Evolutionary conservation across 1,140 invertebrate genomes (phyloP).

Genomic region (Apis cerana): DNA sequence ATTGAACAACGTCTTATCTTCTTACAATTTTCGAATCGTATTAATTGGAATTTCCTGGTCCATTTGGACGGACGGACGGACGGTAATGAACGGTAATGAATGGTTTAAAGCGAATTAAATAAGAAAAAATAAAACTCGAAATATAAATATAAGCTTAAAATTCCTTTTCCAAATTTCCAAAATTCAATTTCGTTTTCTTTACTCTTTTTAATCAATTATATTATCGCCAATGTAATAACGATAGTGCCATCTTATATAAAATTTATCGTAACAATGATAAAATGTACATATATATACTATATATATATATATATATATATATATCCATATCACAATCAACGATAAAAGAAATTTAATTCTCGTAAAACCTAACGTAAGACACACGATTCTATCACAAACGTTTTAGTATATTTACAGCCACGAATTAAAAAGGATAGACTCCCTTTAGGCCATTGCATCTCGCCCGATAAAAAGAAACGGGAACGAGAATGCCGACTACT

Average conservation of each 20-base stretch:
- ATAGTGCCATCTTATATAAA: neutral
- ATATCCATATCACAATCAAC: conserved; percentile 27
- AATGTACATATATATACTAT: conserved; percentile 1
- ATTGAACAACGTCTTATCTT: neutral
- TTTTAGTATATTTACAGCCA: conserved; percentile 36
- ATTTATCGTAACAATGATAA: conserved; percentile 21
- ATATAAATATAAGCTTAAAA: neutral
- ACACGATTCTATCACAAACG: conserved; percentile 48
- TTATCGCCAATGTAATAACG: neutral
- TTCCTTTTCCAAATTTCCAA: too few species aligned
- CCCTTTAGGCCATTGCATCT: conserved; percentile 1
- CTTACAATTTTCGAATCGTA: neutral
- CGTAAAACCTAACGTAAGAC: conserved; percentile 25
- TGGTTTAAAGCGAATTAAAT: neutral
- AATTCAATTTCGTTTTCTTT: neutral
- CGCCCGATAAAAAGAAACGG: neutral
- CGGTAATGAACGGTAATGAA: conserved; percentile 4
- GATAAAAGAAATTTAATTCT: conserved; percentile 15
- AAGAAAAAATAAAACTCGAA: neutral
- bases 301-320: conserved; percentile 1
- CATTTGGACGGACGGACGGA: conserved; percentile 48
- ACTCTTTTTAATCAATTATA: neutral
- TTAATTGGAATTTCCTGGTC: conserved; percentile 21
- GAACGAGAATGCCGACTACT: neutral
- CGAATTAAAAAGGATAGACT: neutral